Evolutionary conservation across 2,113 vertebrate species (phyloP).

Genomic region (Dicentrarchus labrax): DNA sequence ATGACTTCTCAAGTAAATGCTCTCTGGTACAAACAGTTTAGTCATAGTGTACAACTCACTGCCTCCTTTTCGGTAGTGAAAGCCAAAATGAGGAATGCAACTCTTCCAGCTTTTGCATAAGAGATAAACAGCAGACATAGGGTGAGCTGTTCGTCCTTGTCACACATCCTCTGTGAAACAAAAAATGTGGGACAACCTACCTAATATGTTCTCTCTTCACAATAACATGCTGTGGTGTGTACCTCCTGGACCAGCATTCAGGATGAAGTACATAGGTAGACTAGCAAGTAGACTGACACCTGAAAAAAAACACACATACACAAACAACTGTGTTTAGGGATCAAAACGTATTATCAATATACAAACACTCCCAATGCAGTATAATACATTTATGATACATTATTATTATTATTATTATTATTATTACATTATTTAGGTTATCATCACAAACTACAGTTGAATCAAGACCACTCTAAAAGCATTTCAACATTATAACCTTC

Average conservation of each 20-base stretch:
- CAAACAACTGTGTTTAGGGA: neutral
- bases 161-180: neutral
- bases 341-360: neutral
- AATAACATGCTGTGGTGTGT: constrained; percentile 59
- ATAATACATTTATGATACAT: too few species aligned
- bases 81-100: constrained; percentile 42
- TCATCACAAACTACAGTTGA: too few species aligned
- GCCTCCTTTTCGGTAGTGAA: neutral
- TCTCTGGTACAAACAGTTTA: neutral
- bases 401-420: too few species aligned
- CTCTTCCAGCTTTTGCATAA: constrained; percentile 40
- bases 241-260: constrained; percentile 49
- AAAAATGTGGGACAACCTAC: constrained; percentile 39
- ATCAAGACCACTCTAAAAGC: too few species aligned
- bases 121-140: neutral
- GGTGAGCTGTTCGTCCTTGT: neutral
- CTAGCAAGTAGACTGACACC: constrained; percentile 22
- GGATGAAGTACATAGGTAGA: constrained; percentile 4
- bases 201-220: constrained; percentile 63
- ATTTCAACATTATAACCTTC: neutral
- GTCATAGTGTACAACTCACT: neutral
- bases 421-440: too few species aligned
- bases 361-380: neutral
- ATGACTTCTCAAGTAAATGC: neutral
- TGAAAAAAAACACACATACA: constrained; percentile 20